These are phyloP conservation scores for Gallinago paraguaiae DNA, from an alignment of 2,113 vertebrate genomes.

Conservation along the genomic window DNA sequence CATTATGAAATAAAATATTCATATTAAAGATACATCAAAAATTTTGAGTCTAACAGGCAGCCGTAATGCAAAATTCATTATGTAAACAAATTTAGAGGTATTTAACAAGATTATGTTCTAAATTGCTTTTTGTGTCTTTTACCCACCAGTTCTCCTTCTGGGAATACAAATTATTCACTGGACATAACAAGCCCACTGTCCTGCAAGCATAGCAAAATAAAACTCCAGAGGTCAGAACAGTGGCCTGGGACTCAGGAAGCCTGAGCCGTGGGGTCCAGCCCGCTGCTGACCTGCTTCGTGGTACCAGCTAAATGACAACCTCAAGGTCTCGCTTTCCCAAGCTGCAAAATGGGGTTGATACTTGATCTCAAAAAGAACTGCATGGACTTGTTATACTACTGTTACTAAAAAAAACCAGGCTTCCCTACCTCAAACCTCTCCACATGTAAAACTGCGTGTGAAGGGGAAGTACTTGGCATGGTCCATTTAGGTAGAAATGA, in stretches of 20 bases:
- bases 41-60: not conserved
- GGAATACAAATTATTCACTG: not conserved
- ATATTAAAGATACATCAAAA: not conserved
- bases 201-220: not conserved
- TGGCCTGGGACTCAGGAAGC: not conserved
- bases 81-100: not conserved
- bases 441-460: not conserved
- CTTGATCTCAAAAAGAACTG: not conserved
- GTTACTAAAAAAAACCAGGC: not conserved
- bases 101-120: not conserved
- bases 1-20: not conserved
- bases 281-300: not conserved
- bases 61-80: not conserved
- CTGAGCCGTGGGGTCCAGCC: not conserved
- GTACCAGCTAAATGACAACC: not conserved
- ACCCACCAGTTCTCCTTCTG: not conserved
- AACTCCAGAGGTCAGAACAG: not conserved
- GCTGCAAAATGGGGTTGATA: not conserved
- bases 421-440: not conserved
- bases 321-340: not conserved
- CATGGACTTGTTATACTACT: not conserved
- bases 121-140: not conserved
- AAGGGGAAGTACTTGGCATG: accelerated
- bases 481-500: not conserved
- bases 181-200: not conserved